Conservation (phyloP, 2,888 invertebrate species). For the Lasioglossum zephyrum region DNA sequence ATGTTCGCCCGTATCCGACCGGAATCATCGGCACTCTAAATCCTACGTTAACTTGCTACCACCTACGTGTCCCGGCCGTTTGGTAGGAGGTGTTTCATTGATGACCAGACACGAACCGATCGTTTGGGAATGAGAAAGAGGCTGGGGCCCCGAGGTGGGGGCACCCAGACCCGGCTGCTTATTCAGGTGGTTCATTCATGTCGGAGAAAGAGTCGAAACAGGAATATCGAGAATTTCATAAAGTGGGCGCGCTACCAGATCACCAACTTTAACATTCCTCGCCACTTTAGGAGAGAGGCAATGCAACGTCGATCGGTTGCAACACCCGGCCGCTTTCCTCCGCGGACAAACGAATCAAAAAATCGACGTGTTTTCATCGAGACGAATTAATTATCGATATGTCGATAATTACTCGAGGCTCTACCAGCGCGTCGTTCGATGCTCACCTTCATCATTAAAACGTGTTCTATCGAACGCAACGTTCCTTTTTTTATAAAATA, state of each 20-base stretch:
- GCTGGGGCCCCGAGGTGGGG: constrained; percentile 18
- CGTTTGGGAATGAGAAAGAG: constrained; percentile 46
- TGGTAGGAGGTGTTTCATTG: constrained; percentile 72
- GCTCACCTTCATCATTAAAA: neutral
- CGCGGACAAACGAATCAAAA: neutral
- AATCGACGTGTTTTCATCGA: neutral
- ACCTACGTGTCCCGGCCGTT: constrained; percentile 63
- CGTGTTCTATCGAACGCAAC: neutral
- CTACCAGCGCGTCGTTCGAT: neutral
- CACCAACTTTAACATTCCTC: constrained; percentile 45
- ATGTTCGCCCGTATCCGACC: constrained; percentile 53
- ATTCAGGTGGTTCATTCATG: constrained; percentile 67
- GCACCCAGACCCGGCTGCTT: constrained; percentile 22
- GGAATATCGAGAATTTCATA: constrained; percentile 67
- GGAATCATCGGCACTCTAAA: constrained; percentile 64
- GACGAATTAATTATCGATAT: neutral
- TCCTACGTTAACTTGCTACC: constrained; percentile 67
- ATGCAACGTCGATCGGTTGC: constrained; percentile 32
- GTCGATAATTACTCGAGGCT: neutral
- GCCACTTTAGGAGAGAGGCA: constrained; percentile 54
- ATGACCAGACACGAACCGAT: constrained; percentile 65
- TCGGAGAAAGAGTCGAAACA: constrained; percentile 64
- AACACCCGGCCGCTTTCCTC: constrained; percentile 20
- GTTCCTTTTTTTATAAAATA: neutral
- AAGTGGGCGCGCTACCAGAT: constrained; percentile 65